Evolutionary conservation across 2,113 vertebrate species (phyloP).

Genomic region (Muscicapa adusta): DNA sequence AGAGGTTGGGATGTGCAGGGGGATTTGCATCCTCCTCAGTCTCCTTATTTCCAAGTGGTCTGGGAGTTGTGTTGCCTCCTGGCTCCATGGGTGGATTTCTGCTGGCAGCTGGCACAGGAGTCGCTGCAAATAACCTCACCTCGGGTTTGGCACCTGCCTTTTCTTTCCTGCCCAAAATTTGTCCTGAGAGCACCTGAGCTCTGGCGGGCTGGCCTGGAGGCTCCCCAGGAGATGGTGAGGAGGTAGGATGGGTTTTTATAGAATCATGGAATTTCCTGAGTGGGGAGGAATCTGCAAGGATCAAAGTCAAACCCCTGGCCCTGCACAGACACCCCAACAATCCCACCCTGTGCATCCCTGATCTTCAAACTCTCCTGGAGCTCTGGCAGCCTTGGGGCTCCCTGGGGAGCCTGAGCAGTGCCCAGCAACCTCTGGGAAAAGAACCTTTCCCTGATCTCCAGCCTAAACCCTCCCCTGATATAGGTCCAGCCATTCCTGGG

Average conservation of each 20-base stretch:
- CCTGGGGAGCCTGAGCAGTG: neutral
- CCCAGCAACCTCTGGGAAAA: neutral
- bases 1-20: neutral
- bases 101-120: neutral
- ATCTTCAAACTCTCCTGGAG: rapidly evolving
- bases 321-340: neutral
- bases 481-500: rapidly evolving
- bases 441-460: rapidly evolving
- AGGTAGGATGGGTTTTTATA: neutral
- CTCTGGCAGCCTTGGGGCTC: neutral
- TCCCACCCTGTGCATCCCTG: neutral
- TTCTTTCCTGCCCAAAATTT: neutral
- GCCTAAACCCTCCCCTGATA: rapidly evolving
- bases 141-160: neutral
- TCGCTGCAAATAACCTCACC: neutral
- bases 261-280: neutral
- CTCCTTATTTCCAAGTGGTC: neutral
- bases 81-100: neutral
- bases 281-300: no score
- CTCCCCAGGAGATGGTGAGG: neutral
- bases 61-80: neutral
- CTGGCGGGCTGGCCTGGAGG: rapidly evolving
- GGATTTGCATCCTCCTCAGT: neutral
- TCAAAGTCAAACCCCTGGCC: rapidly evolving
- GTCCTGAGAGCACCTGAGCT: neutral